Conservation (phyloP, 2,797 vertebrate species). For the Anguilla obscura region DNA sequence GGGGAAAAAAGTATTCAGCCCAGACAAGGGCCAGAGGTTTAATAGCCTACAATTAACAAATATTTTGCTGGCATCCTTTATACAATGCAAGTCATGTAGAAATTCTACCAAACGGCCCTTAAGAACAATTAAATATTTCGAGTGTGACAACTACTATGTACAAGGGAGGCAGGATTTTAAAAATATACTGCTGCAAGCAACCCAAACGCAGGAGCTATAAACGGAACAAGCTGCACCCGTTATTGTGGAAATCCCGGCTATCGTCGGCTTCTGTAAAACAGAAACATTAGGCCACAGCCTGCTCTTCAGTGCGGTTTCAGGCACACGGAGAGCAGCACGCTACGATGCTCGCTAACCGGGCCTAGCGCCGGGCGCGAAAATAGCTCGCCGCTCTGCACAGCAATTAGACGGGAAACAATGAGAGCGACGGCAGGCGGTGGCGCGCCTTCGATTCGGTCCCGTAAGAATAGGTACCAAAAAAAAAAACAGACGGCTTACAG, state of each 20-base stretch:
- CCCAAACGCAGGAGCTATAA: background rate
- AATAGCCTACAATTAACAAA: background rate
- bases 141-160: background rate
- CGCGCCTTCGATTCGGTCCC: slow-evolving; percentile 13
- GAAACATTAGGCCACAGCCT: background rate
- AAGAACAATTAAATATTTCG: background rate
- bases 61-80: background rate
- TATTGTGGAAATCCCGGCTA: background rate
- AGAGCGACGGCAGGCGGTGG: slow-evolving; percentile 9
- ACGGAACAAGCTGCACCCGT: background rate
- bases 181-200: background rate
- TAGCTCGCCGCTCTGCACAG: slow-evolving; percentile 32
- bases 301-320: slow-evolving; percentile 33
- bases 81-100: background rate
- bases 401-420: slow-evolving; percentile 45
- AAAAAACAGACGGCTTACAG: slow-evolving; percentile 22
- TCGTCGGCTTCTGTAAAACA: background rate
- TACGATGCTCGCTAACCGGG: slow-evolving; percentile 30
- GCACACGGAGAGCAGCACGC: slow-evolving; percentile 6
- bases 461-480: slow-evolving; percentile 11
- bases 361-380: slow-evolving; percentile 34
- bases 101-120: background rate
- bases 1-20: too few species aligned
- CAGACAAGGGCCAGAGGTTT: background rate
- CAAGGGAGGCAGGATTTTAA: background rate